Evolutionary conservation across 2,888 invertebrate genomes (phyloP).

Genomic region (Vesta saturnalis): DNA sequence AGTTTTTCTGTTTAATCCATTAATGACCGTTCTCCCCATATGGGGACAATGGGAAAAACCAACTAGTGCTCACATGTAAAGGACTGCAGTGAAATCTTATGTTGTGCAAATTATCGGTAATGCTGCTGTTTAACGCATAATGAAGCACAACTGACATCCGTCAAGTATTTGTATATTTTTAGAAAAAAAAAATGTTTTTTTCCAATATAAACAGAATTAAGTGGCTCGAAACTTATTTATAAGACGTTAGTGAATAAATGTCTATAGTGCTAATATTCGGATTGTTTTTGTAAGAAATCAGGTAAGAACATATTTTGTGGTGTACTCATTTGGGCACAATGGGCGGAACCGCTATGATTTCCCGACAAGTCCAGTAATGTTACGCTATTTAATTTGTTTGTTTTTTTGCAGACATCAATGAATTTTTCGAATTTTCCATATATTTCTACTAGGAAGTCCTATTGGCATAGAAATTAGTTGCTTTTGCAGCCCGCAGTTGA

Average conservation of each 20-base stretch:
- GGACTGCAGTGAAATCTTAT: background rate
- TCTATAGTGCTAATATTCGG: background rate
- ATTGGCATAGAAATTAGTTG: background rate
- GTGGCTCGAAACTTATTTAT: background rate
- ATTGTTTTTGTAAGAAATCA: background rate
- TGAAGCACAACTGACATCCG: background rate
- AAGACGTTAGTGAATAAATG: background rate
- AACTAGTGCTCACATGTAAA: background rate
- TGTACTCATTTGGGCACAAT: background rate
- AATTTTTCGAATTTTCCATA: background rate
- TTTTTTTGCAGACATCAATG: background rate
- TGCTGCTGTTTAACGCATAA: background rate
- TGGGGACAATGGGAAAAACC: background rate
- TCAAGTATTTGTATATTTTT: background rate
- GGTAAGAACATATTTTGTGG: too few relatives aligned
- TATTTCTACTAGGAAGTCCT: background rate
- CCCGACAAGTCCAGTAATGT: too few relatives aligned
- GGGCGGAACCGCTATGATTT: background rate
- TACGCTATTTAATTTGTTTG: background rate
- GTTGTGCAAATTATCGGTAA: too few relatives aligned
- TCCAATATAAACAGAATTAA: background rate
- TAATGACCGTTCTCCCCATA: background rate
- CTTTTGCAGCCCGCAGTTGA: background rate
- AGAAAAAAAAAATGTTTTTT: background rate
- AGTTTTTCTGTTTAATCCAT: background rate